These are phyloP conservation scores for Panagrolaimus sp. DNA, from an alignment of 1,140 invertebrate genomes.

Conservation along the genomic window DNA sequence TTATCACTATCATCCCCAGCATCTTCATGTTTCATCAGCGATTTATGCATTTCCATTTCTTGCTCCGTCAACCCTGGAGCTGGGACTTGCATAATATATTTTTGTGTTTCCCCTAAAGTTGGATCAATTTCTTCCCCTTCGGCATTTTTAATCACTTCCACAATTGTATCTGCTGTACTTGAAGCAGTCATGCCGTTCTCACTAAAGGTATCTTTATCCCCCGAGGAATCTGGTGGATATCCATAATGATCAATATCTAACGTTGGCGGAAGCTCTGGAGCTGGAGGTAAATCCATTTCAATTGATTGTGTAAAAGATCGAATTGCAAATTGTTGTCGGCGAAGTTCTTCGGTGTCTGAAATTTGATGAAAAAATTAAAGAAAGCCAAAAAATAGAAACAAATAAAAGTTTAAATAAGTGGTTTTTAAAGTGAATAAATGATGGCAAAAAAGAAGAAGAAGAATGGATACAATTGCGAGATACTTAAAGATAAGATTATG, in stretches of 20 bases:
- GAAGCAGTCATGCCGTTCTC: conserved; percentile 28
- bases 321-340: conserved; percentile 49
- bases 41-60: conserved; percentile 56
- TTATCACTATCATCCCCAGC: conserved; percentile 31
- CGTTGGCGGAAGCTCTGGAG: conserved; percentile 41
- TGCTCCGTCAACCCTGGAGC: conserved; percentile 52
- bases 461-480: too few relatives aligned
- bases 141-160: conserved; percentile 44
- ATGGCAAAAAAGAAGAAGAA: too few relatives aligned
- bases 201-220: conserved; percentile 32
- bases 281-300: conserved; percentile 51
- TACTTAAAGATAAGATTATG: too few relatives aligned
- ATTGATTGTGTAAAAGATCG: conserved; percentile 57
- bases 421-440: too few relatives aligned
- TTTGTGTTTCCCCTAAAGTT: conserved; percentile 53
- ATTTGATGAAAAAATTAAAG: conserved; percentile 29
- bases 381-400: conserved; percentile 1
- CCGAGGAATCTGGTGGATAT: neutral
- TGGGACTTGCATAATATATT: conserved; percentile 55
- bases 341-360: conserved; percentile 38
- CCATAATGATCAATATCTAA: conserved; percentile 47
- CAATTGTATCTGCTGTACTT: conserved; percentile 53
- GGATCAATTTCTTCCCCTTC: conserved; percentile 31
- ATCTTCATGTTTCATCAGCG: conserved; percentile 40
- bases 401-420: too few relatives aligned